Conservation (phyloP, 2,797 vertebrate species). For the Petrocephalus sullivani region DNA sequence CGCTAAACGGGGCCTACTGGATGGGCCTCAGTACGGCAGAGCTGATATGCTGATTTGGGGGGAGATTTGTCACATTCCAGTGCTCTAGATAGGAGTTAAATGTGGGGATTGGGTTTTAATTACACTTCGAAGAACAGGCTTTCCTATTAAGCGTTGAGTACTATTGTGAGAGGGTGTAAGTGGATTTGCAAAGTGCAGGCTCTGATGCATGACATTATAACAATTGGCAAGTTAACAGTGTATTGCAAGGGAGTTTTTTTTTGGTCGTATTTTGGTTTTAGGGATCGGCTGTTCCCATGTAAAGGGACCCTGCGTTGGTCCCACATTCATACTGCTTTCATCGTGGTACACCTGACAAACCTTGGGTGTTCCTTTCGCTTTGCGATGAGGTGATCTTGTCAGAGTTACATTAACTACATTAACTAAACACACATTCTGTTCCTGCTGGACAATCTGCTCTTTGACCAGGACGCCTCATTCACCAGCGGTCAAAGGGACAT, state of each 20-base stretch:
- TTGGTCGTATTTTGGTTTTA: neutral
- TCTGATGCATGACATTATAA: neutral
- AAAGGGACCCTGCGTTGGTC: neutral
- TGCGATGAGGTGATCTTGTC: neutral
- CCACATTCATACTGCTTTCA: neutral
- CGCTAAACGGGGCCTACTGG: constrained; percentile 63
- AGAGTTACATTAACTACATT: neutral
- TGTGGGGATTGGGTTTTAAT: neutral
- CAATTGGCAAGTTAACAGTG: neutral
- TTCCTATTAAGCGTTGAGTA: neutral
- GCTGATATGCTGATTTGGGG: neutral
- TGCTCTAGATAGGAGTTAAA: neutral
- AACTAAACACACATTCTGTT: neutral
- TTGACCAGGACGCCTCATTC: neutral
- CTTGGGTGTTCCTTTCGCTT: neutral
- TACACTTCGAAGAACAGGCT: neutral
- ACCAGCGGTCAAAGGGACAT: neutral
- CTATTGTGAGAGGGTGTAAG: neutral
- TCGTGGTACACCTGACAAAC: neutral
- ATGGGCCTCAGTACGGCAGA: constrained; percentile 51
- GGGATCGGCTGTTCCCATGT: neutral
- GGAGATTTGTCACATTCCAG: neutral
- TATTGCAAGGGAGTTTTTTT: neutral
- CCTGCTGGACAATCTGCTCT: neutral
- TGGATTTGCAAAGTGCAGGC: neutral